Percentiles rank a stretch among this genome's conserved stretches.
Conservation (phyloP, 2,888 invertebrate genomes). For the Acleris laterana region DNA sequence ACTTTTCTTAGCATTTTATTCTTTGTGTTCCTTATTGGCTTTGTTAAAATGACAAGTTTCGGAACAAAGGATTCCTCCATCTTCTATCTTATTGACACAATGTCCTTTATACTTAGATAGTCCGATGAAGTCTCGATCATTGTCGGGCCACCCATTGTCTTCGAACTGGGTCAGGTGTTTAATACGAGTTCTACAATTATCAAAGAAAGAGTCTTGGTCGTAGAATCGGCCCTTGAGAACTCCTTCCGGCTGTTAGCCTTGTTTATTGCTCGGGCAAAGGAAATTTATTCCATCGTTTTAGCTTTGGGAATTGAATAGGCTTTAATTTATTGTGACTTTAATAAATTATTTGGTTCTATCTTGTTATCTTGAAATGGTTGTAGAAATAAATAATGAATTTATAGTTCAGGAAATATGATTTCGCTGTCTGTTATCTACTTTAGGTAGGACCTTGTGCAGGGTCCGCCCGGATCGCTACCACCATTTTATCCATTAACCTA, state of each 20-base stretch:
- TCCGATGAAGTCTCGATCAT: neutral
- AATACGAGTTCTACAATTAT: neutral
- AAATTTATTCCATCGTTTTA: neutral
- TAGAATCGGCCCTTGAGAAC: neutral
- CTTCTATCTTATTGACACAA: neutral
- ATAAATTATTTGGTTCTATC: too few relatives aligned
- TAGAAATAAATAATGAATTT: too few relatives aligned
- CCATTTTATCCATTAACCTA: too few relatives aligned
- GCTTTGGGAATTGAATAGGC: neutral
- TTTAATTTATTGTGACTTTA: neutral
- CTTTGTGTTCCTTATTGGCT: too few relatives aligned
- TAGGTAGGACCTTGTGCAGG: too few relatives aligned
- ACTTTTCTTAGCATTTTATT: constrained; percentile 4
- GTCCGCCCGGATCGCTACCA: too few relatives aligned
- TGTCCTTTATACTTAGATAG: neutral
- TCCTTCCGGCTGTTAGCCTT: neutral
- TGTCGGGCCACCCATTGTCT: neutral
- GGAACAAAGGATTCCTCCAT: too few relatives aligned
- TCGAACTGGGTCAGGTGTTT: too few relatives aligned
- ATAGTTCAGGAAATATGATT: too few relatives aligned
- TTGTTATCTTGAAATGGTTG: too few relatives aligned
- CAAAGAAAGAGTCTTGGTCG: neutral
- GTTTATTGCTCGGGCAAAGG: neutral
- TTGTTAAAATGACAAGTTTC: too few relatives aligned
- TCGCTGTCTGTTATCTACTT: too few relatives aligned